phyloP scores from a whole-genome alignment of 2,888 invertebrate genomes.

The Dasypogon diadema region DNA sequence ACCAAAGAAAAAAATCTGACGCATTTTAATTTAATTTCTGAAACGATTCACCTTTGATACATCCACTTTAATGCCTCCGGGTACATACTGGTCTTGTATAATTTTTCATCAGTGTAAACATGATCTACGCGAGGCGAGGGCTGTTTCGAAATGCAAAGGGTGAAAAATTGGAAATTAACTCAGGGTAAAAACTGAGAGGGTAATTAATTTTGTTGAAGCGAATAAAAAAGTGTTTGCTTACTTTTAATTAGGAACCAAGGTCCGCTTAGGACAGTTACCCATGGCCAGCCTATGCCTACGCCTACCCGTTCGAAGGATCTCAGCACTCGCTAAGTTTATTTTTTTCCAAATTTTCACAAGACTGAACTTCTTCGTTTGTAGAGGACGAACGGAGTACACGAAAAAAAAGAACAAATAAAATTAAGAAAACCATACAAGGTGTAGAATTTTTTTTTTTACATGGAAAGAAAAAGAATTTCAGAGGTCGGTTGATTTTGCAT shows the following conservation, averaged over 20 bases:
- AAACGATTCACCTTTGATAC: neutral
- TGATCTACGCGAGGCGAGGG: slow-evolving; percentile 9
- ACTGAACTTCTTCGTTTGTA: slow-evolving; percentile 5
- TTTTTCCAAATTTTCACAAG: slow-evolving; percentile 14
- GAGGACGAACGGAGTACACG: neutral
- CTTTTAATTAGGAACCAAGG: slow-evolving; percentile 38
- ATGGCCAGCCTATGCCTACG: slow-evolving; percentile 12
- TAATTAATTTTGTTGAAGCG: slow-evolving; percentile 42
- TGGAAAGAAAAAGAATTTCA: slow-evolving; percentile 1
- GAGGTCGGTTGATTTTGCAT: slow-evolving; percentile 20
- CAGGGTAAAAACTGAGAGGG: slow-evolving; percentile 40
- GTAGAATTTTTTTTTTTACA: slow-evolving; percentile 9
- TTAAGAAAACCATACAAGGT: slow-evolving; percentile 35
- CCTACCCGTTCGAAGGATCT: neutral
- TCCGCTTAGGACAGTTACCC: slow-evolving; percentile 22
- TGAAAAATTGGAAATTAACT: slow-evolving; percentile 42
- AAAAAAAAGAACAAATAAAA: slow-evolving; percentile 30
- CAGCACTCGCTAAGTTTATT: slow-evolving; percentile 10
- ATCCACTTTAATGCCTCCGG: slow-evolving; percentile 15
- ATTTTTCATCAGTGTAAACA: slow-evolving; percentile 36
- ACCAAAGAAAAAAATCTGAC: too few relatives aligned
- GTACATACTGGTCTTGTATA: neutral
- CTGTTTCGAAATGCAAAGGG: slow-evolving; percentile 31
- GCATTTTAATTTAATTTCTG: neutral
- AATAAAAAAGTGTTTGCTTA: slow-evolving; percentile 41